Base-by-base conservation (phyloP, 2,797 vertebrate genomes). In the Rhincodon typus region DNA sequence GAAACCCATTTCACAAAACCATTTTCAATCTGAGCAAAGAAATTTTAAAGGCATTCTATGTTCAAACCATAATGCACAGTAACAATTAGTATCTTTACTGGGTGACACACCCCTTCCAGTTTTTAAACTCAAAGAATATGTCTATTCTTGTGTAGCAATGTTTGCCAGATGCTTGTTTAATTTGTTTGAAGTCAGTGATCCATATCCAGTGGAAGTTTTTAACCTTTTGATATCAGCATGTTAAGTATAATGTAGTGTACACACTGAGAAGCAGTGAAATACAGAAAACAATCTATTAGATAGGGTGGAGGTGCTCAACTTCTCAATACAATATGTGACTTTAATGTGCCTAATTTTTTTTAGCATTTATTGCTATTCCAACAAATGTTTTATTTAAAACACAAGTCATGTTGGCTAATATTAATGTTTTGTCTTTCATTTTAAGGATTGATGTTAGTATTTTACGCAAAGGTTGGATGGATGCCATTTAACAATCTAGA, bases 121-220 rank as follows among this genome's bases (percentile, higher is more conserved):
- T 42, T 50, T 87, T 87, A 42, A 87, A 87, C 4, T 23, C 25
- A 62, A 27, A 46, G 38, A 87, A 25, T 46, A 87, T 50, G 46
- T 87, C 19, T 25, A 21, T 50, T 87, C 84, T 87, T 87, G 21
- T 87, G 42, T 25, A 50, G 84, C 4, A 74, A 50, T 46, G 46
- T 87, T 87, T 87, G 42, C 84, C 84, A 87, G 84, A 74, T 34
- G 72, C 38, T 50, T 27, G 84, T 21, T 87, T 87, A 87, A 87
- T 87, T 42, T 10, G 46, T 87, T 87, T 25, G 46, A 46, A 87
- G 19, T 87, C 21, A 50, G 84, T 50, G 7, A 50, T 46, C 17
- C 82, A 86, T 8, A 86, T 19, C 13, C 82, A 4, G 82, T 46
- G 38, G 82, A 86, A 19, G 42, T 15, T 38, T 38, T 23, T 86